Evolutionary conservation across 2,888 invertebrate genomes (phyloP), one percentile per base, ranked within the genome.

Genomic region (Aquatica leii): DNA sequence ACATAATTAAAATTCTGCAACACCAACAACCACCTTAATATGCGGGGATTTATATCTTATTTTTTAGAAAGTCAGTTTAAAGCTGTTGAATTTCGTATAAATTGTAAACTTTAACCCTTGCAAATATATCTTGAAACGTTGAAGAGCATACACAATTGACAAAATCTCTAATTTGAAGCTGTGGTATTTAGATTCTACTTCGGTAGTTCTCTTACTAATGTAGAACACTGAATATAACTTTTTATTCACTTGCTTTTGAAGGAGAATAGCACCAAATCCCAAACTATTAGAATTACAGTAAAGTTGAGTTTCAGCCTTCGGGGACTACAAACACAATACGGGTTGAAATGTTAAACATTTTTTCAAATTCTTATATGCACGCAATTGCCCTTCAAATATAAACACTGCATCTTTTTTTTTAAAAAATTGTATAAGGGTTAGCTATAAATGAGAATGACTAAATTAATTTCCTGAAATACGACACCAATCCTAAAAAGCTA

Each of bases 381-480:
- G 9, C 12, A 37, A 37, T 37, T 37, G n/a, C n/a, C 17, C 9
- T 12, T 37, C 37, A 37, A 37, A 37, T n/a, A n/a, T 37, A 37
- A 37, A 37, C 37, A 12, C 37, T n/a, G 37, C 9, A 37, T 37
- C 37, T n/a, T n/a, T 37, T 37, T 37, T 12, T 37, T 37, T n/a
- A 37, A n/a, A 11, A 37, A n/a, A n/a, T 37, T 12, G 37, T 37
- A 37, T 12, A 37, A 12, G 3, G 37, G 37, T 37, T 37, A 2
- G 37, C 37, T n/a, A 37, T n/a, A n/a, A 37, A 37, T 12, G 46
- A 46, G 17, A 46, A 46, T 9, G 12, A 9, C 18, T 46, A 8
- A 17, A 46, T 46, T 9, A 46, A 46, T 46, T 18, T 15, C 17
- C 48, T 48, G 18, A 48, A 48, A 48, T 48, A 48, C 4, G 21